phyloP scores from a whole-genome alignment of 1,140 invertebrate species.

The Cotesia vestalis region DNA sequence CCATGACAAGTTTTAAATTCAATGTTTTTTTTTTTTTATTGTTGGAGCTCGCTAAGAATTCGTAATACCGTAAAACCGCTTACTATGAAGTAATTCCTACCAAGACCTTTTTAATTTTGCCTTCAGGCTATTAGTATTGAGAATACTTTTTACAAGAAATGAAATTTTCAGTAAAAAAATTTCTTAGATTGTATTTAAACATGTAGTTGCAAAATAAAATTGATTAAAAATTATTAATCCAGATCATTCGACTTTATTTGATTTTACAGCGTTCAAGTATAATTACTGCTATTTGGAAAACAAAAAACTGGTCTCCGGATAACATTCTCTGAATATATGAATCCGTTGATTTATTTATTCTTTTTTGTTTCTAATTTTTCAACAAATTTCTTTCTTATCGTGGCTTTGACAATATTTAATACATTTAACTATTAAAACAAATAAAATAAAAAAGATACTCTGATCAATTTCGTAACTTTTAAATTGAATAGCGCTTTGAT shows the following conservation, averaged over 20 bases:
- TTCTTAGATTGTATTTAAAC: background rate
- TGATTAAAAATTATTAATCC: too few relatives aligned
- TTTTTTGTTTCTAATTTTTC: too few relatives aligned
- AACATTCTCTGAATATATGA: too few relatives aligned
- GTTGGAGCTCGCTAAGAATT: slow-evolving; percentile 2
- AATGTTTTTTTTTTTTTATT: background rate
- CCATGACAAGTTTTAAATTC: slow-evolving; percentile 8
- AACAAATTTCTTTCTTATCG: too few relatives aligned
- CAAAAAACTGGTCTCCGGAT: too few relatives aligned
- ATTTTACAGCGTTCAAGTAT: too few relatives aligned
- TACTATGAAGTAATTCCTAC: slow-evolving; percentile 3
- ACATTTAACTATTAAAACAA: background rate
- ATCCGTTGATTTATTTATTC: too few relatives aligned
- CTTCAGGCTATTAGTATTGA: slow-evolving; percentile 13
- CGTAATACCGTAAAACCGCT: slow-evolving; percentile 16
- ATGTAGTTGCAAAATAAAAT: too few relatives aligned
- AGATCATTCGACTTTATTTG: too few relatives aligned
- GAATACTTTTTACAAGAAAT: background rate
- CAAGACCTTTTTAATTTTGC: slow-evolving; percentile 1
- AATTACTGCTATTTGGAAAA: too few relatives aligned
- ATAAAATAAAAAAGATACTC: background rate
- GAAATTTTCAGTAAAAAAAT: slow-evolving; percentile 1
- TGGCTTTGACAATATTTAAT: too few relatives aligned
- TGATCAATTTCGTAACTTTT: background rate
- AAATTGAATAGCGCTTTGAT: background rate